These are phyloP conservation scores for Ashinkailepas kermadecensis DNA, from an alignment of 2,888 invertebrate genomes.

Conservation along the genomic window DNA sequence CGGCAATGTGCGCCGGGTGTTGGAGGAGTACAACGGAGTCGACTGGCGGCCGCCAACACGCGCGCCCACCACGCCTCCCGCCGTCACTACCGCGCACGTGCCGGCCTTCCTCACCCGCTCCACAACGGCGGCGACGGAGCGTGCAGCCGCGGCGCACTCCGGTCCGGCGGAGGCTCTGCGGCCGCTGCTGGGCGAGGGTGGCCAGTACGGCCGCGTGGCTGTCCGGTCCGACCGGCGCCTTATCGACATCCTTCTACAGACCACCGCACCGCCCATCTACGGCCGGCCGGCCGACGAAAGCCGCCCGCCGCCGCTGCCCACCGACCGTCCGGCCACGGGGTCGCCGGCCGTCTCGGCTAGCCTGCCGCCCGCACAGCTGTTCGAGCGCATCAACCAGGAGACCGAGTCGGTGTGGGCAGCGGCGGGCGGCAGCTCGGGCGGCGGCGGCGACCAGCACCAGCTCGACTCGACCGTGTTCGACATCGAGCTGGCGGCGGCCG, in stretches of 20 bases:
- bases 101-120: neutral
- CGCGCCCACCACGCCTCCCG: neutral
- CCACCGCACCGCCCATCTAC: neutral
- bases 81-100: neutral
- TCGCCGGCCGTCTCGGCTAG: neutral
- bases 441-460: constrained; percentile 1
- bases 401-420: constrained; percentile 1
- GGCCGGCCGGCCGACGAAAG: neutral
- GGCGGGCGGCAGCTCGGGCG: neutral
- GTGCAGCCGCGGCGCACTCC: neutral
- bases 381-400: neutral
- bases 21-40: neutral
- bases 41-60: neutral
- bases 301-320: no score
- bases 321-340: no score
- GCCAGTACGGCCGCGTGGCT: neutral
- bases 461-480: constrained; percentile 3
- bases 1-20: neutral
- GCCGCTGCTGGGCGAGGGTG: neutral
- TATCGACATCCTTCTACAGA: neutral
- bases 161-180: neutral
- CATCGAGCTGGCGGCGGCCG: neutral
- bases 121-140: neutral
- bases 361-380: neutral
- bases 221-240: neutral